These are phyloP conservation scores for Engraulis encrasicolus DNA, from an alignment of 2,113 vertebrate species.

Conservation along the genomic window DNA sequence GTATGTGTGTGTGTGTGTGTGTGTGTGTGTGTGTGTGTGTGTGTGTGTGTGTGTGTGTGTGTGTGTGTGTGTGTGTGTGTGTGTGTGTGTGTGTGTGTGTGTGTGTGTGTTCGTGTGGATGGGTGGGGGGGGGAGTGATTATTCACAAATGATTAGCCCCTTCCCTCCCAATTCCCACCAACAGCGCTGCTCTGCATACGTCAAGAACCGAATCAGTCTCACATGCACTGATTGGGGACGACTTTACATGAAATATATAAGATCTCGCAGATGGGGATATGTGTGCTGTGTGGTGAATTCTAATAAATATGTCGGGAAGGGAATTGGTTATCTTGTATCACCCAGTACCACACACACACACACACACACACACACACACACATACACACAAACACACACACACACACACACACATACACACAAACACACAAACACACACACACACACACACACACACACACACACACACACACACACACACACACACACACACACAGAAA, in stretches of 20 bases:
- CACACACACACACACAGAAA: neutral
- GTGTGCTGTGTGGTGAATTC: neutral
- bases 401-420: too few relatives aligned
- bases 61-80: neutral
- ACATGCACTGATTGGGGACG: neutral
- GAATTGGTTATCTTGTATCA: too few relatives aligned
- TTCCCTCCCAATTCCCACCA: slow-evolving; percentile 3
- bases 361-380: neutral
- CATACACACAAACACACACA: too few relatives aligned
- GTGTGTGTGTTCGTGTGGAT: too few relatives aligned
- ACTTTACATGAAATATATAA: neutral
- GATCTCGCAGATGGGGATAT: neutral
- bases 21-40: neutral
- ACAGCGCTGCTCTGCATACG: neutral
- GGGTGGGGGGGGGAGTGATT: too few relatives aligned
- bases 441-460: neutral
- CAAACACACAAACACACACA: too few relatives aligned
- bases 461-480: neutral
- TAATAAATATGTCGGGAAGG: too few relatives aligned
- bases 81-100: neutral
- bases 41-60: neutral
- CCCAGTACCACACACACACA: too few relatives aligned
- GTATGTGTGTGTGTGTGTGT: neutral
- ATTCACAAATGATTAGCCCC: slow-evolving; percentile 5
- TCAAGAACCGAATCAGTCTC: neutral